Evolutionary conservation across 2,113 vertebrate species (phyloP).

Genomic region (Rhinoderma darwinii): DNA sequence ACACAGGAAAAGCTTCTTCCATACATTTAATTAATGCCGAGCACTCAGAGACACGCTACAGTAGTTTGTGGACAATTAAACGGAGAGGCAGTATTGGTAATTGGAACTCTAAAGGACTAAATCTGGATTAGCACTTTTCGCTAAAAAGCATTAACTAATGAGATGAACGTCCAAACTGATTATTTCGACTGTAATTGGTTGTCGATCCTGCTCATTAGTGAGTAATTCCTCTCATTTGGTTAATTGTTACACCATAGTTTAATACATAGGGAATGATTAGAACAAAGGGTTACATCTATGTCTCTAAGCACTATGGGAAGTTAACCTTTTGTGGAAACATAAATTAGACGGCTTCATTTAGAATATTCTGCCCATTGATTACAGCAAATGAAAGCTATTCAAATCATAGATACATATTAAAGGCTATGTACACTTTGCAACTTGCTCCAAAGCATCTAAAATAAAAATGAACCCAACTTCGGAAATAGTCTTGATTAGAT

Average conservation of each 20-base stretch:
- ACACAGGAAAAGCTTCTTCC: background rate
- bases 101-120: constrained; percentile 1
- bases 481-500: no score
- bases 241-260: background rate
- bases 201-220: background rate
- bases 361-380: no score
- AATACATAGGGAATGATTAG: background rate
- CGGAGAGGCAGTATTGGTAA: background rate
- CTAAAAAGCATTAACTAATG: constrained; percentile 6
- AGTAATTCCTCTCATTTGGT: background rate
- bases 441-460: no score
- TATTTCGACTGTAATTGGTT: background rate
- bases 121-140: constrained; percentile 22
- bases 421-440: no score
- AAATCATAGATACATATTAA: no score
- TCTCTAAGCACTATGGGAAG: background rate
- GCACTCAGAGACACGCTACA: background rate
- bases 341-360: background rate
- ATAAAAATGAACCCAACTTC: no score
- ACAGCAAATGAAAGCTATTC: no score
- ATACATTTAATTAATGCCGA: background rate
- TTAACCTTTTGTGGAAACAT: background rate
- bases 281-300: background rate
- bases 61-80: background rate
- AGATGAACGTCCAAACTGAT: background rate